Evolutionary conservation across 2,113 vertebrate species (phyloP), one percentile per base, ranked within the genome.

Genomic region (Tamias sibiricus): DNA sequence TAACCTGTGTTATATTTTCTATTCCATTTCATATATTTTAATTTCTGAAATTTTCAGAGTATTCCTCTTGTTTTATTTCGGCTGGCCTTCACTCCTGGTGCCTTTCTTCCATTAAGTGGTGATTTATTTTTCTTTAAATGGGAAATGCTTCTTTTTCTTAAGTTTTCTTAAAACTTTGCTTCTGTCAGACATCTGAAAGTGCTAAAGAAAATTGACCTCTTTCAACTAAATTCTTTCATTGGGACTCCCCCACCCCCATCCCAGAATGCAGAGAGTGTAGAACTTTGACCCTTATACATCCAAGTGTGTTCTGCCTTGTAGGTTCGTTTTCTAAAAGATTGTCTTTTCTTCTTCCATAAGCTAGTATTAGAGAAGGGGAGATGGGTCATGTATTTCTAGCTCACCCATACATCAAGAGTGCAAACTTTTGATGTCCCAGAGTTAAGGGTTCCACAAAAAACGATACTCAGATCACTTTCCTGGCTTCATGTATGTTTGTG

Each of bases 131-230:
- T 62, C 9, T 10, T 81, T 87, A 7, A 28, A 71, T 44, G 8
- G 82, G 59, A 77, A 37, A 10, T 93, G 19, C 6, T 79, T 12
- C 20, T 66, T 94, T 75, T 81, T 87, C 37, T 81, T 44, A 76
- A 71, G 24, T 2, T 66, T 49, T 44, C 16, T 37, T 87, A 54
- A 47, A 40, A 49, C 24, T 42, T 82, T 91, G 17, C 12, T 92
- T 75, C 91, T 89, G n/a, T 87, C 44, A 96, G 68, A 26, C 6
- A 81, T 59, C 20, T 94, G 81, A 35, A 81, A 80, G 10, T 17
- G 66, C 17, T 59, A 49, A 86, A 87, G 40, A 86, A 94, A 87
- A 54, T 1, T 82, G 1, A 87, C 2, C 0, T 26, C 8, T 92
- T 86, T 74, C 71, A 75, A 75, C 57, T 74, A 75, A 76, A 52